Evolutionary conservation across 2,113 vertebrate species (phyloP).

Genomic region (Plecotus auritus): DNA sequence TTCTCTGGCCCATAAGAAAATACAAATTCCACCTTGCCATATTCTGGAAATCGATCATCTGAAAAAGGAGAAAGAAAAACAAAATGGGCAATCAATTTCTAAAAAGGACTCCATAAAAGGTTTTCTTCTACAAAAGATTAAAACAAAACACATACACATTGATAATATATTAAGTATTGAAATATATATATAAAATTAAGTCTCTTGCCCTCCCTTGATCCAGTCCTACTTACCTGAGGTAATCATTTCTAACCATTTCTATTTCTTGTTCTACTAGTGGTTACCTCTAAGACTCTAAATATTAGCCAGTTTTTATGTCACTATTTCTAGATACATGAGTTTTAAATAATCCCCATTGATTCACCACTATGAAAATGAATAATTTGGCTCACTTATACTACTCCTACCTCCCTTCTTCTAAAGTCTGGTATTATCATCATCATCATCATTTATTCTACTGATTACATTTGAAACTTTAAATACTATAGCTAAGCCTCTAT

Average conservation of each 20-base stretch:
- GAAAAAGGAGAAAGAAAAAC: constrained; percentile 63
- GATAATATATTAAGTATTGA: background rate
- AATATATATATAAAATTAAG: background rate
- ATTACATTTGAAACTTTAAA: background rate
- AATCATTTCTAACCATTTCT: background rate
- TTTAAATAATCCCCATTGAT: background rate
- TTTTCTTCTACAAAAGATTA: background rate
- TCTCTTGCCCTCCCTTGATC: background rate
- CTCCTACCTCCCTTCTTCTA: background rate
- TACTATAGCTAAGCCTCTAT: background rate
- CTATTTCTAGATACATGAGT: background rate
- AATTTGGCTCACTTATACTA: background rate
- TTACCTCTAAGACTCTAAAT: background rate
- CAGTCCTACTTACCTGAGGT: background rate
- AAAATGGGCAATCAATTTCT: background rate
- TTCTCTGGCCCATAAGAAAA: constrained; percentile 98
- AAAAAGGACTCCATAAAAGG: background rate
- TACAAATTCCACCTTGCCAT: constrained; percentile 97
- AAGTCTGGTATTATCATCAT: background rate
- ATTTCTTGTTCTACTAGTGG: background rate
- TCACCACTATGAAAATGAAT: background rate
- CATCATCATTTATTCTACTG: background rate
- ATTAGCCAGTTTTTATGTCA: background rate
- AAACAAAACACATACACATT: background rate
- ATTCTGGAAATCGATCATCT: constrained; percentile 98